Evolutionary conservation across 2,113 vertebrate genomes (phyloP).

Genomic region (Cyrtonyx montezumae): DNA sequence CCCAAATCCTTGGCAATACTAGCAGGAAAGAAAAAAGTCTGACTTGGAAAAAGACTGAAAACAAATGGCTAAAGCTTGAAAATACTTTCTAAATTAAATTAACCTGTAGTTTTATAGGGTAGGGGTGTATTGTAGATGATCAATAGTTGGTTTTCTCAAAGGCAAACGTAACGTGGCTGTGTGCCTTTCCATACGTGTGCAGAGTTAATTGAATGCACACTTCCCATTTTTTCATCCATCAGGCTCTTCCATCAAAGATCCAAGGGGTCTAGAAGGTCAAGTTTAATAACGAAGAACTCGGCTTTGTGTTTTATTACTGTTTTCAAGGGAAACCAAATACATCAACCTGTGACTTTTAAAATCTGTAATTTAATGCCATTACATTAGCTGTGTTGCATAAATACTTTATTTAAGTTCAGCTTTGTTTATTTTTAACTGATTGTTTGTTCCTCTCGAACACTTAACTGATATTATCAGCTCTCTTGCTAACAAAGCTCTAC

Average conservation of each 20-base stretch:
- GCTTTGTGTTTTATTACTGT: background rate
- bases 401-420: background rate
- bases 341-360: background rate
- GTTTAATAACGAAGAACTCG: background rate
- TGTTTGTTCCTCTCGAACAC: background rate
- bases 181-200: background rate
- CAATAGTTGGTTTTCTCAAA: background rate
- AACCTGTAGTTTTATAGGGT: background rate
- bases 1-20: background rate
- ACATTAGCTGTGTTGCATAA: background rate
- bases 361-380: background rate
- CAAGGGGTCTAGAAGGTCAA: background rate
- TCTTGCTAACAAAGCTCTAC: background rate
- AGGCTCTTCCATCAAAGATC: background rate
- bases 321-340: background rate
- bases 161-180: background rate
- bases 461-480: background rate
- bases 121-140: background rate
- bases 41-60: background rate
- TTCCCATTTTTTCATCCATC: fast-evolving
- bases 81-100: background rate
- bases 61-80: background rate
- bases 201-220: background rate
- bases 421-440: background rate
- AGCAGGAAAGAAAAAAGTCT: background rate